Base-by-base conservation (phyloP, 2,888 invertebrate genomes). In the Heteromurus nitidus region DNA sequence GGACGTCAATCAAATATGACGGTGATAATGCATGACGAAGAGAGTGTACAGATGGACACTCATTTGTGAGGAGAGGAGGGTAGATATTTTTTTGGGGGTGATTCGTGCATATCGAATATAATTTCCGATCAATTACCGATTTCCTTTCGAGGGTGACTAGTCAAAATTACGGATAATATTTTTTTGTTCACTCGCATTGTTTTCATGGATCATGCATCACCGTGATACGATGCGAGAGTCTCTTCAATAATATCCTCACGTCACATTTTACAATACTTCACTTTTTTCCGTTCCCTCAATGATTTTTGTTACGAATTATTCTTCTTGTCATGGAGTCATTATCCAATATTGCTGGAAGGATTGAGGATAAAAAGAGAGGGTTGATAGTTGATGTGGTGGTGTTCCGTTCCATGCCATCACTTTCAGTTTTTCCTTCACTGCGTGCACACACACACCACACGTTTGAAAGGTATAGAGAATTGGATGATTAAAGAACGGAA, bases 101-200 rank as follows among this genome's bases (percentile, higher is more conserved):
- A n/a, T n/a, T 84, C 87, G 86, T 87, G 87, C 87, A 85, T 85
- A 85, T 80, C 85, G 70, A 87, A 87, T 85, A 76, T 84, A 86
- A 87, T 87, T 87, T 86, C 86, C 85, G 85, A 87, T 87, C 87
- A 87, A 86, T 87, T 86, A 86, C 85, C 83, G 82, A 84, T 85
- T 84, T 84, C 84, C 83, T 84, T 80, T 84, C 70, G 72, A 55
- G 73, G 80, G 67, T 75, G 70, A 55, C 62, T 62, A 11, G 50
- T 53, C 7, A 69, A n/a, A n/a, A n/a, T n/a, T n/a, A n/a, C n/a
- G n/a, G n/a, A n/a, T n/a, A 36, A 9, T 36, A 31, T 50, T 30
- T 58, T 53, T 58, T 75, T 31, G 50, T 60, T 62, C 9, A 11
- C n/a, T 9, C 58, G 24, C 9, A 64, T 68, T 62, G 62, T 79